These are phyloP conservation scores for Leucosticte australis DNA, from an alignment of 2,113 vertebrate species.

Conservation along the genomic window DNA sequence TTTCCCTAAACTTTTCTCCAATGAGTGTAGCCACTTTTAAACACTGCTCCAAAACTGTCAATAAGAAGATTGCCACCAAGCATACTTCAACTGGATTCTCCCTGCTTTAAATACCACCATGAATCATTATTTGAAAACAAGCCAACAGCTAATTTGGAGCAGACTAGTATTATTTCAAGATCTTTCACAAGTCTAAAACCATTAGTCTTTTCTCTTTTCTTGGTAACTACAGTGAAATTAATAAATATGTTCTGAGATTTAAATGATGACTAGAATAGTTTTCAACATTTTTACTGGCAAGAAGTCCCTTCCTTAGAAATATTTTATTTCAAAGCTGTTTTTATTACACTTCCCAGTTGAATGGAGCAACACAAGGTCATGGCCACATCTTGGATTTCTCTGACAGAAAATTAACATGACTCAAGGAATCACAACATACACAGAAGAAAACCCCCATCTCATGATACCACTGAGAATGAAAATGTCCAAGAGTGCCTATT, in stretches of 20 bases:
- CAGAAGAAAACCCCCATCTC: not conserved
- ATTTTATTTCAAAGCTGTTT: constrained; percentile 44
- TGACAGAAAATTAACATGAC: constrained; percentile 31
- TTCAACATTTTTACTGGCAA: constrained; percentile 42
- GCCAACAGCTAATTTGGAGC: constrained; percentile 57
- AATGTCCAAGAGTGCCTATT: not conserved
- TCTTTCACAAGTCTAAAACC: constrained; percentile 38
- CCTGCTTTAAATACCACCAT: constrained; percentile 29
- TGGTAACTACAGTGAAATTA: constrained; percentile 46
- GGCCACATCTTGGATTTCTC: not conserved
- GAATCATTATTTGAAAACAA: constrained; percentile 65
- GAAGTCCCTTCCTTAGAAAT: constrained; percentile 16
- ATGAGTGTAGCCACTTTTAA: not conserved
- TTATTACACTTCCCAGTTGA: constrained; percentile 25
- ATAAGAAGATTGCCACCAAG: not conserved
- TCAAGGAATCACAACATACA: constrained; percentile 8
- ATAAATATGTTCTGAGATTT: constrained; percentile 41
- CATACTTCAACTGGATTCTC: not conserved
- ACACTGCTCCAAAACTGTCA: not conserved
- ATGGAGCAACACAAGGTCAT: not conserved
- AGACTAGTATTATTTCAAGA: constrained; percentile 57
- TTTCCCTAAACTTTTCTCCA: not conserved
- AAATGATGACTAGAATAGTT: constrained; percentile 23
- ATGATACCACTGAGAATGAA: not conserved
- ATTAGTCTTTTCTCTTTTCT: constrained; percentile 47